Conservation (phyloP, 2,113 vertebrate species). For the Mola mola region DNA sequence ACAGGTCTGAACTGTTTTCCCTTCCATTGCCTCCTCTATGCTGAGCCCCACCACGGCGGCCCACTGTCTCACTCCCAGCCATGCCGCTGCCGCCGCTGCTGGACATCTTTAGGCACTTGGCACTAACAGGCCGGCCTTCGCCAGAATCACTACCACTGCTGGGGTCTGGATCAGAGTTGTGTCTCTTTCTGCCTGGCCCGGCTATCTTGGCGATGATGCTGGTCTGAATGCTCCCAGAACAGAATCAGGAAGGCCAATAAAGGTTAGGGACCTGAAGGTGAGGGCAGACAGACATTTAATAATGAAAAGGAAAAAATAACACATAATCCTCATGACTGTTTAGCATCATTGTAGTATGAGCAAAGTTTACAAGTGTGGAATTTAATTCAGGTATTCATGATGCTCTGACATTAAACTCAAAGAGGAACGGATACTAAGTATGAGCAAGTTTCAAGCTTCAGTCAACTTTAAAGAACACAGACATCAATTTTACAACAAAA, state of each 20-base stretch:
- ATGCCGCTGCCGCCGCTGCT: conserved; percentile 64
- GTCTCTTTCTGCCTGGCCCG: conserved; percentile 97
- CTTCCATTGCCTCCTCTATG: conserved; percentile 83
- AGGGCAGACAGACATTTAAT: neutral
- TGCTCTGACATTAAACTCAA: neutral
- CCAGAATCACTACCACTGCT: conserved; percentile 88
- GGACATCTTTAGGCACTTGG: conserved; percentile 93
- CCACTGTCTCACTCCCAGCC: conserved; percentile 50
- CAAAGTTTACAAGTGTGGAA: neutral
- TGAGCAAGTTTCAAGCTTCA: too few relatives aligned
- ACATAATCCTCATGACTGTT: neutral
- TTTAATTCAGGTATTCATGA: neutral
- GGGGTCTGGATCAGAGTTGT: conserved; percentile 97
- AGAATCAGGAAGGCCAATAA: conserved; percentile 84
- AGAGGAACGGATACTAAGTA: too few relatives aligned
- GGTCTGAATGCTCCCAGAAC: conserved; percentile 88
- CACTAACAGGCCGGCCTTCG: conserved; percentile 88
- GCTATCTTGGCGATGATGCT: conserved; percentile 99
- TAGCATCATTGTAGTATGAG: neutral
- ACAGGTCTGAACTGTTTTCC: conserved; percentile 82
- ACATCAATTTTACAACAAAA: too few relatives aligned
- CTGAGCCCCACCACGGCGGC: conserved; percentile 60
- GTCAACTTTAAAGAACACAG: too few relatives aligned
- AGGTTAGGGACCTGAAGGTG: conserved; percentile 44
- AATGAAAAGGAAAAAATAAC: neutral